These are phyloP conservation scores for Drosophila tripunctata DNA, from an alignment of 2,888 invertebrate species.

Conservation along the genomic window DNA sequence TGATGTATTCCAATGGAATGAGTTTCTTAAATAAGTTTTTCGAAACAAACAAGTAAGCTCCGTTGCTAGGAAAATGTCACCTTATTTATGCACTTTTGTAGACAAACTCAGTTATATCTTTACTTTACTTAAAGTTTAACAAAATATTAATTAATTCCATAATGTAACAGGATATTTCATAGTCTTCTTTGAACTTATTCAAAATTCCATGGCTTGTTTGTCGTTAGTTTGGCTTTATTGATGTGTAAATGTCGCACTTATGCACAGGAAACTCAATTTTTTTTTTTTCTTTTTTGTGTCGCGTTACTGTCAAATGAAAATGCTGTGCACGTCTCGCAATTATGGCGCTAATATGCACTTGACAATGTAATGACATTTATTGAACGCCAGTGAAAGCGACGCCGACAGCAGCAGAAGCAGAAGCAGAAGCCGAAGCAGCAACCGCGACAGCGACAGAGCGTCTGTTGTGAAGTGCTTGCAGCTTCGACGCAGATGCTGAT, in stretches of 20 bases:
- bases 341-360: conserved; percentile 78
- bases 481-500: conserved; percentile 43
- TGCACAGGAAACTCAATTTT: conserved; percentile 37
- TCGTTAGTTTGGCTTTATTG: conserved; percentile 48
- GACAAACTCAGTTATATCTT: too few relatives aligned
- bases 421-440: neutral
- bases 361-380: conserved; percentile 78
- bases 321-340: conserved; percentile 71
- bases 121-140: too few relatives aligned
- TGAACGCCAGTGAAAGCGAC: conserved; percentile 51
- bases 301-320: conserved; percentile 28
- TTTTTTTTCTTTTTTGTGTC: too few relatives aligned
- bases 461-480: conserved; percentile 22
- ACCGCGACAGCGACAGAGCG: neutral
- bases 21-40: too few relatives aligned
- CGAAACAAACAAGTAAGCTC: too few relatives aligned
- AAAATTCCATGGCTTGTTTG: neutral
- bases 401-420: neutral
- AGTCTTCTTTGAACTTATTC: neutral
- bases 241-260: conserved; percentile 55
- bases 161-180: neutral
- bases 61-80: too few relatives aligned
- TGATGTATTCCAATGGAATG: too few relatives aligned
- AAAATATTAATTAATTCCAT: neutral
- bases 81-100: too few relatives aligned